Evolutionary conservation across 2,888 invertebrate genomes (phyloP).

Genomic region (Andrena hattorfiana): DNA sequence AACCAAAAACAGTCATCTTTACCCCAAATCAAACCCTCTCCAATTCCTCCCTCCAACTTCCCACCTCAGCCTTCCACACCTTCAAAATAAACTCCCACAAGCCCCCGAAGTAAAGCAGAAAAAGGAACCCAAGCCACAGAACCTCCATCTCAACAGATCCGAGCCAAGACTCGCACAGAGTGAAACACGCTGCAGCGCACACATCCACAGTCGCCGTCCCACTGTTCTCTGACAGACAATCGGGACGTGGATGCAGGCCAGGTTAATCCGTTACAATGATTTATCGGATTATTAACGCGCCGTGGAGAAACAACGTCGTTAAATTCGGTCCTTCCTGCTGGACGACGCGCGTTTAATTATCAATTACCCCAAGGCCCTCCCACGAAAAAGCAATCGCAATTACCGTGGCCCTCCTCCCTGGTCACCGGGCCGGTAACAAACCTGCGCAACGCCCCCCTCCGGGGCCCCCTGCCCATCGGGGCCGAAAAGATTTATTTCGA

Average conservation of each 20-base stretch:
- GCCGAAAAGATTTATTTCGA: conserved; percentile 65
- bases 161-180: too few species aligned
- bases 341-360: conserved; percentile 69
- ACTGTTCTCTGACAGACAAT: conserved; percentile 38
- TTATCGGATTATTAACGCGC: conserved; percentile 71
- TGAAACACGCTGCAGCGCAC: not conserved
- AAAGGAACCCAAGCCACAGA: too few species aligned
- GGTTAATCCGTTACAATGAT: conserved; percentile 70
- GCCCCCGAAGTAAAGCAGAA: too few species aligned
- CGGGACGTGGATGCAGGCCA: conserved; percentile 48
- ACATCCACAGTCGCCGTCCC: conserved; percentile 13
- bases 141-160: too few species aligned
- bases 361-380: conserved; percentile 71
- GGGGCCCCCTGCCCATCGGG: not conserved
- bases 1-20: too few species aligned
- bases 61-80: too few species aligned
- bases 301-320: conserved; percentile 60
- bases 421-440: conserved; percentile 56
- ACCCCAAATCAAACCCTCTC: too few species aligned
- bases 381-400: conserved; percentile 65
- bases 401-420: conserved; percentile 34
- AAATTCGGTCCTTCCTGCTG: conserved; percentile 58
- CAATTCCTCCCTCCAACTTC: too few species aligned
- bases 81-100: too few species aligned
- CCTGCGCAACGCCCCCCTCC: not conserved